Evolutionary conservation across 2,888 invertebrate genomes (phyloP).

Genomic region (Eristalis intricaria): DNA sequence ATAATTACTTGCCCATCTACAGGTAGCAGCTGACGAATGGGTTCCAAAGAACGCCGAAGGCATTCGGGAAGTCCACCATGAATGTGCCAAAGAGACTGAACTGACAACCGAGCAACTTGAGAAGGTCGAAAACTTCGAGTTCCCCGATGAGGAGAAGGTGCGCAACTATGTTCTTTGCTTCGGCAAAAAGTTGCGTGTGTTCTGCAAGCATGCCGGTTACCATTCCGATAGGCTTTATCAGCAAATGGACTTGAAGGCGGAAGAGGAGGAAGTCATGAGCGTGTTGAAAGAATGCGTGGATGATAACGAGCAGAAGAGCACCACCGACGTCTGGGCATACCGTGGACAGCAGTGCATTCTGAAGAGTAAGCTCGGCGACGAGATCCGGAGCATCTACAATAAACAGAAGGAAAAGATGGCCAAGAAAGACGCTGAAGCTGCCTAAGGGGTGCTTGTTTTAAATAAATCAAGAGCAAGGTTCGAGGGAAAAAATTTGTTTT

Average conservation of each 20-base stretch:
- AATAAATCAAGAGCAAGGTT: too few species aligned
- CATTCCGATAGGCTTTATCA: constrained; percentile 77
- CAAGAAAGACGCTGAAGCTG: too few species aligned
- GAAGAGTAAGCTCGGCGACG: constrained; percentile 77
- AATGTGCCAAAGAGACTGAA: constrained; percentile 75
- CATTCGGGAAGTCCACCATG: constrained; percentile 75
- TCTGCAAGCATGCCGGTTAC: constrained; percentile 76
- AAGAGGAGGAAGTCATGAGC: constrained; percentile 76
- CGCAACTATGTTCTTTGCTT: constrained; percentile 77
- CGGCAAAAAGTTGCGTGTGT: constrained; percentile 76
- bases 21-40: constrained; percentile 73
- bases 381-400: constrained; percentile 13
- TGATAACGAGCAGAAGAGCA: constrained; percentile 75
- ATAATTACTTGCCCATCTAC: background rate
- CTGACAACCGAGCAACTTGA: constrained; percentile 73
- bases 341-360: constrained; percentile 79
- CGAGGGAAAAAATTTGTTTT: too few species aligned
- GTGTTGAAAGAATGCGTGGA: constrained; percentile 78
- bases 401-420: too few species aligned
- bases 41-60: constrained; percentile 75
- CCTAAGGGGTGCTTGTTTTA: too few species aligned
- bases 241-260: constrained; percentile 76
- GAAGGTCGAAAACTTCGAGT: constrained; percentile 75
- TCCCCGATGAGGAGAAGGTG: constrained; percentile 77
- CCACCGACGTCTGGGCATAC: constrained; percentile 78